Evolutionary conservation across 2,797 vertebrate species (phyloP).

Genomic region (Sarcophilus harrisii): DNA sequence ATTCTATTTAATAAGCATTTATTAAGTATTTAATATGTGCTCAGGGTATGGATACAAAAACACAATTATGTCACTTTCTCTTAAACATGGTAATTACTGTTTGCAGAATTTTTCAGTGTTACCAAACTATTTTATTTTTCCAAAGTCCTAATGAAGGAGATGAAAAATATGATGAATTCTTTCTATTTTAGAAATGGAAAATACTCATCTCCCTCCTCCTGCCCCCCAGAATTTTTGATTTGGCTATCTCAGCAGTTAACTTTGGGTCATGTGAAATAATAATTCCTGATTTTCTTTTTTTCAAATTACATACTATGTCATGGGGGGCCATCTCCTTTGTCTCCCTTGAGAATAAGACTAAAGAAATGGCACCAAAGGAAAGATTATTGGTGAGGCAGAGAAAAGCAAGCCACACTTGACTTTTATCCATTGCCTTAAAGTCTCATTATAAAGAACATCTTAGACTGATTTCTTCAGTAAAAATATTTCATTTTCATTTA

Average conservation of each 20-base stretch:
- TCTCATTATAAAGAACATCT: background rate
- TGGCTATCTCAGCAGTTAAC: background rate
- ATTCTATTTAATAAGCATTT: background rate
- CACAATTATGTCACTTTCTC: background rate
- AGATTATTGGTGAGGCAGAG: background rate
- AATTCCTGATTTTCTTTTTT: background rate
- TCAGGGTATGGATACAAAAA: background rate
- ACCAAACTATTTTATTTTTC: conserved; percentile 11
- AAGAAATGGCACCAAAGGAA: background rate
- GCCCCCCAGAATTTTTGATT: background rate
- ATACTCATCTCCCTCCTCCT: background rate
- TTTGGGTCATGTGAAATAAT: background rate
- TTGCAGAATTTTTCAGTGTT: background rate
- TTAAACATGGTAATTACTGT: background rate
- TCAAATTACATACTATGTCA: background rate
- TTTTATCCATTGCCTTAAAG: background rate
- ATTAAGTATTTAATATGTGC: background rate
- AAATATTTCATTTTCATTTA: no score
- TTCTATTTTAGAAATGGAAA: background rate
- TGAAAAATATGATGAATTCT: background rate
- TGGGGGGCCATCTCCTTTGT: background rate
- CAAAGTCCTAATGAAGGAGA: background rate
- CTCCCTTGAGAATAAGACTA: background rate
- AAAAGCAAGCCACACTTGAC: background rate
- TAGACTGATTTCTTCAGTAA: no score